A percentile compares a stretch with the other conserved stretches of the same genome.
These are phyloP conservation scores for Parasteatoda tepidariorum DNA, from an alignment of 1,140 invertebrate genomes.

Conservation along the genomic window DNA sequence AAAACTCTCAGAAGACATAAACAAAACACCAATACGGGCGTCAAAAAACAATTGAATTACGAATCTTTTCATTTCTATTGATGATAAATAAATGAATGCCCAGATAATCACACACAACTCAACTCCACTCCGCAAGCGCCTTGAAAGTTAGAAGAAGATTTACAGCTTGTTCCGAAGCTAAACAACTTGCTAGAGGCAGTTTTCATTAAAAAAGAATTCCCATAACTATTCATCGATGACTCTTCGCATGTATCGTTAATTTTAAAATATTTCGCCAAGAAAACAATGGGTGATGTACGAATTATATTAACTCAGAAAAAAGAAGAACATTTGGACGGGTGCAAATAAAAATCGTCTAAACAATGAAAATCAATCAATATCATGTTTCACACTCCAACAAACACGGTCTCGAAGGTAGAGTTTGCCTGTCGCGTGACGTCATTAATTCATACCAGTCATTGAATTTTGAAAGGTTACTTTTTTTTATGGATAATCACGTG, in stretches of 20 bases:
- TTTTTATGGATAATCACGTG: slow-evolving; percentile 10
- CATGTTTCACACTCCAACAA: slow-evolving; percentile 31
- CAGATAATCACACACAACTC: background rate
- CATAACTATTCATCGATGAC: background rate
- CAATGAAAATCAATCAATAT: slow-evolving; percentile 54
- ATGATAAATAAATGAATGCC: background rate
- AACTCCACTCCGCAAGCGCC: background rate
- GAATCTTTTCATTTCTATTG: no score
- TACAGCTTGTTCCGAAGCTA: background rate
- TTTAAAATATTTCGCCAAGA: slow-evolving; percentile 19
- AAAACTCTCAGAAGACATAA: no score
- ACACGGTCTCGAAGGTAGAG: slow-evolving; percentile 9
- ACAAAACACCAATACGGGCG: no score
- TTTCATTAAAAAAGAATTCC: background rate
- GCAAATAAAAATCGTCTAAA: slow-evolving; percentile 28
- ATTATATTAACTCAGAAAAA: background rate
- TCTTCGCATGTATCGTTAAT: slow-evolving; percentile 22
- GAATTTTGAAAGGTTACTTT: background rate
- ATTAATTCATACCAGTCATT: slow-evolving; percentile 18
- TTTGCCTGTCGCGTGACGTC: slow-evolving; percentile 23
- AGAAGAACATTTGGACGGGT: background rate
- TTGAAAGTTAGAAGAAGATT: no score
- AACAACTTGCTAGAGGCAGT: background rate
- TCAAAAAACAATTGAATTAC: no score
- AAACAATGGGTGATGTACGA: slow-evolving; percentile 30